Evolutionary conservation across 2,797 vertebrate genomes (phyloP), one percentile per base, ranked within the genome.

Genomic region (Tenualosa ilisha): DNA sequence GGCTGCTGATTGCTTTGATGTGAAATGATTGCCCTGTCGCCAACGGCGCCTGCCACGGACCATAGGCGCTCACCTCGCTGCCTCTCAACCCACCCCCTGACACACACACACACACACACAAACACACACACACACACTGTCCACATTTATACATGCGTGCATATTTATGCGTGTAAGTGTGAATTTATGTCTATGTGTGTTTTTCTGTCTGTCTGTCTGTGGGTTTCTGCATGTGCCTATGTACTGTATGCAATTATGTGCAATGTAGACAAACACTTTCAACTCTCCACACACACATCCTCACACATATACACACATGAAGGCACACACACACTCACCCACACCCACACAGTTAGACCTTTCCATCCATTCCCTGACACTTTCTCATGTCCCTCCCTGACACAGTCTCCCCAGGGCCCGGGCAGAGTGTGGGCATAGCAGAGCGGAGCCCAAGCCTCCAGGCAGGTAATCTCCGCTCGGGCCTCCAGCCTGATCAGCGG

Each of bases 1-100:
- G 83, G 89, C 87, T 91, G 88, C 89, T 94, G 96, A 95, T 95
- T 95, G 92, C 94, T 93, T 92, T 91, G 90, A 95, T 94, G 92
- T 92, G 92, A 93, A 94, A 94, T 94, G 89, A 94, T 93, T 95
- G 93, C 83, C 37, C 92, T 93, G 92, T 90, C 88, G 86, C 88
- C 86, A 88, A 87, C 89, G 89, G 85, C 40, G 84, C 88, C 90
- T 91, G 88, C 85, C 83, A 56, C 54, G 85, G 90, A 91, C 89
- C 89, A 82, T 90, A 85, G 88, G 31, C 17, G 86, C 87, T 81
- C 43, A 86, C 90, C 88, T 87, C 84, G 37, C 83, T 85, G 85
- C 88, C 88, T 89, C 65, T 56, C 86, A 88, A 89, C 88, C 88
- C 24, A 53, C 9, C 82, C 31, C n/a, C 51, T 24, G 37, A 7